These are phyloP conservation scores for Adineta ricciae DNA, from an alignment of 2,888 invertebrate genomes.

Conservation along the genomic window DNA sequence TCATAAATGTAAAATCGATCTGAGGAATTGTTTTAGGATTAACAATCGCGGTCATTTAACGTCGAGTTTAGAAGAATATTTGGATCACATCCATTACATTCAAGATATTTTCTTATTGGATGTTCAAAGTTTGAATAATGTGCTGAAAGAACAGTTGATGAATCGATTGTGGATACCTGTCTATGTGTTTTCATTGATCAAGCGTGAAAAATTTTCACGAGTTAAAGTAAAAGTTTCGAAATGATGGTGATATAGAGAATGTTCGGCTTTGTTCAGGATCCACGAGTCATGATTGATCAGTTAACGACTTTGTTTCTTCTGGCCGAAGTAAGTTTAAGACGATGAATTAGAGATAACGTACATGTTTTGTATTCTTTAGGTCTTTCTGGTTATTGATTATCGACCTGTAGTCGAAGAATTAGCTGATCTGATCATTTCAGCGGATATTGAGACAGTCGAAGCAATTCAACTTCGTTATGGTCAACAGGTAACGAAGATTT, in stretches of 20 bases:
- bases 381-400: background rate
- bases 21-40: constrained; percentile 60
- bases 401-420: background rate
- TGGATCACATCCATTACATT: constrained; percentile 90
- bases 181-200: constrained; percentile 77
- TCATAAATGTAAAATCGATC: too few species aligned
- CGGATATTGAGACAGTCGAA: background rate
- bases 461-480: background rate
- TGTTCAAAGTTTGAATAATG: constrained; percentile 81
- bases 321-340: background rate
- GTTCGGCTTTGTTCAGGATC: background rate
- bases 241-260: background rate
- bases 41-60: constrained; percentile 75
- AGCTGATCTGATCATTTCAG: background rate
- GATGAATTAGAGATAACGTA: too few species aligned
- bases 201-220: constrained; percentile 49
- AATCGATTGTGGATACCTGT: constrained; percentile 82
- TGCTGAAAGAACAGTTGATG: constrained; percentile 80
- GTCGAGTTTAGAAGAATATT: constrained; percentile 86
- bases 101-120: constrained; percentile 87
- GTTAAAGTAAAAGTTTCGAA: background rate
- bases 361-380: background rate
- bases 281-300: background rate
- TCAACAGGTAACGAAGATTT: background rate
- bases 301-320: background rate